Evolutionary conservation across 2,797 vertebrate genomes (phyloP), one percentile per base, ranked within the genome.

Genomic region (Rousettus madagascariensis): DNA sequence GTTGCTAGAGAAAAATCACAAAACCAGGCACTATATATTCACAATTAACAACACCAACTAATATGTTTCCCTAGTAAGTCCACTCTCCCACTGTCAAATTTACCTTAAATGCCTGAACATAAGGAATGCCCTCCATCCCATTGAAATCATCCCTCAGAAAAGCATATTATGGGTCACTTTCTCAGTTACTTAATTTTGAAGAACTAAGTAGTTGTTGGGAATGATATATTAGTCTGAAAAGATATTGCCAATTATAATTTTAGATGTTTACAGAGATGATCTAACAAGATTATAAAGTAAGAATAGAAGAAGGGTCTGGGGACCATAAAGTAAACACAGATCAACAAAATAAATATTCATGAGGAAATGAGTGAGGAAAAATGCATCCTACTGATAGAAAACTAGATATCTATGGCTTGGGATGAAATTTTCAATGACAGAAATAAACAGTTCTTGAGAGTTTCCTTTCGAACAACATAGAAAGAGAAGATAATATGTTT

Each of bases 171-270:
- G 8, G 46, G 10, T 65, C 38, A 71, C 8, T 57, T 78, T 87
- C 75, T 94, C 59, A 79, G 74, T 90, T 63, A 80, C 12, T 79
- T 80, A 87, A 87, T 74, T 74, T 83, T 87, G 57, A 91, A 91
- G 19, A 85, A 75, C 41, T 71, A 90, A 94, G 17, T 51, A 57
- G 57, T 86, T 9, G 10, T 79, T 53, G 66, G 41, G 59, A 91
- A 91, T 93, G 43, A 68, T 57, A 19, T 20, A 49, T 33, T 74
- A 84, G 43, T 88, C 46, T 90, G 69, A 80, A 90, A 90, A 16
- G n/a, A 90, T 9, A 89, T 38, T 95, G 43, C 33, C 57, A 95
- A 15, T 87, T 22, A 87, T 30, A 49, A 33, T 75, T 90, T 72
- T 77, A 26, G 57, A 74, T 90, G 57, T 88, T 95, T 89, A 66